Conservation (phyloP, 2,888 invertebrate species). For the Patella caerulea region DNA sequence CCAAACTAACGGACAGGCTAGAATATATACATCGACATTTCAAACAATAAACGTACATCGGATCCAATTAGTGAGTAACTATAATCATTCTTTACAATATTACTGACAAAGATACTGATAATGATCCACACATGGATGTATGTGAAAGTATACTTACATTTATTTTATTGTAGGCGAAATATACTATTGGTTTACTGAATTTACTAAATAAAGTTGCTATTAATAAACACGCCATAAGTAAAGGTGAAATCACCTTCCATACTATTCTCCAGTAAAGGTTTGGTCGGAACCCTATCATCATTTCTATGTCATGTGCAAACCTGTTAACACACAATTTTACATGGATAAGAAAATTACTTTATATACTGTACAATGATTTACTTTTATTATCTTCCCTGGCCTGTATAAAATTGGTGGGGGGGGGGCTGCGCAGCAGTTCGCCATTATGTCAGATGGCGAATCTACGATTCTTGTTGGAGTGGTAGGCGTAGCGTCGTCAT, state of each 20-base stretch:
- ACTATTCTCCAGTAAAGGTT: slow-evolving; percentile 52
- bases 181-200: slow-evolving; percentile 54
- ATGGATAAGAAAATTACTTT: background rate
- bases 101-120: too few relatives aligned
- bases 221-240: slow-evolving; percentile 49
- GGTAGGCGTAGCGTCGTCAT: too few relatives aligned
- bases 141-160: slow-evolving; percentile 38
- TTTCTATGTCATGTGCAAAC: slow-evolving; percentile 55
- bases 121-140: too few relatives aligned
- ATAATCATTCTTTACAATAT: too few relatives aligned
- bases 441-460: slow-evolving; percentile 4
- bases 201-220: slow-evolving; percentile 54
- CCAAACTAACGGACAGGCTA: too few relatives aligned
- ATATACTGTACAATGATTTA: background rate
- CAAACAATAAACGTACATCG: too few relatives aligned
- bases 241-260: slow-evolving; percentile 59
- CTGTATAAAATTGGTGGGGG: background rate
- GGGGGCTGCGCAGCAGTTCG: background rate
- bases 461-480: too few relatives aligned
- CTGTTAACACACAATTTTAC: slow-evolving; percentile 34
- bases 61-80: too few relatives aligned
- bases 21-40: too few relatives aligned
- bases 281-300: slow-evolving; percentile 56
- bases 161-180: slow-evolving; percentile 50
- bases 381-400: background rate